These are phyloP conservation scores for Hyla sarda DNA, from an alignment of 2,113 vertebrate genomes.

Conservation along the genomic window DNA sequence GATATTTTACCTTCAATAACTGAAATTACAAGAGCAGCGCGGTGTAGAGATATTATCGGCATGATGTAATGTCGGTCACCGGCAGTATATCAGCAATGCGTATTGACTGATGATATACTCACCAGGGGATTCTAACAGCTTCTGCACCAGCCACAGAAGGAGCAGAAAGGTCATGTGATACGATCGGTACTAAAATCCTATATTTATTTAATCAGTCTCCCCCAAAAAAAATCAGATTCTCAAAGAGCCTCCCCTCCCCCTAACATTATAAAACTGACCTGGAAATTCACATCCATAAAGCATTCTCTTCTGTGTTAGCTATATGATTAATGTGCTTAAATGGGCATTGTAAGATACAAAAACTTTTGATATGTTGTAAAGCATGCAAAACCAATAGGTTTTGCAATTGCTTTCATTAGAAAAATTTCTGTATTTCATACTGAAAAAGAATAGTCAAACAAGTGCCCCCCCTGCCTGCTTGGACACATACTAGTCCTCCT, in stretches of 20 bases:
- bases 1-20: constrained; percentile 38
- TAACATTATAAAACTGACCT: background rate
- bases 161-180: constrained; percentile 5
- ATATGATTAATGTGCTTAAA: too few relatives aligned
- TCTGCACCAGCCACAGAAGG: background rate
- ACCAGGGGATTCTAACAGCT: background rate
- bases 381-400: too few relatives aligned
- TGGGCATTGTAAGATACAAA: too few relatives aligned
- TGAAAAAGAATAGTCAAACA: too few relatives aligned
- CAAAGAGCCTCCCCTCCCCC: background rate
- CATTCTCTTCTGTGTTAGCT: background rate
- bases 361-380: too few relatives aligned
- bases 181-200: background rate
- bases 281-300: background rate
- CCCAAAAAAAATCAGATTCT: background rate
- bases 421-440: too few relatives aligned
- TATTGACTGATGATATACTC: constrained; percentile 9
- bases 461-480: too few relatives aligned
- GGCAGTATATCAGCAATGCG: background rate
- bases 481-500: too few relatives aligned
- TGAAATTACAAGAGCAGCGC: constrained; percentile 46
- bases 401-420: too few relatives aligned
- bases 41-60: constrained; percentile 35
- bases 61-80: constrained; percentile 40
- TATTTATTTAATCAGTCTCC: constrained; percentile 30